phyloP scores from a whole-genome alignment of 2,113 vertebrate species.

The Spea multiplicata region DNA sequence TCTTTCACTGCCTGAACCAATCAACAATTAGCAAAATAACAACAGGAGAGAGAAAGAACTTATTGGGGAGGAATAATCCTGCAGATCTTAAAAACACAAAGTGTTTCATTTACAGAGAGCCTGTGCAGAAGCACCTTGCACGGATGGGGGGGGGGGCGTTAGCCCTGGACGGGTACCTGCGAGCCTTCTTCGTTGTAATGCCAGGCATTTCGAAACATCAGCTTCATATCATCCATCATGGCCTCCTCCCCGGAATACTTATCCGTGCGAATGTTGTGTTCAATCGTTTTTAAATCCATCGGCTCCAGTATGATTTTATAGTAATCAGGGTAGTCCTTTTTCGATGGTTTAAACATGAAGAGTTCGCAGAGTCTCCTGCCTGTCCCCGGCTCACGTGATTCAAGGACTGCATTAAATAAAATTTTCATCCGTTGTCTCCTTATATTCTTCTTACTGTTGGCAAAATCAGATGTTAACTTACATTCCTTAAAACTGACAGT shows the following conservation, averaged over 20 bases:
- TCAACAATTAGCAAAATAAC: too few species aligned
- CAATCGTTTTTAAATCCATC: constrained; percentile 94
- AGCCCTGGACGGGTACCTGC: constrained; percentile 68
- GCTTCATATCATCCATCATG: constrained; percentile 93
- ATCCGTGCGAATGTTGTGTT: constrained; percentile 93
- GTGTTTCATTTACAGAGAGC: too few species aligned
- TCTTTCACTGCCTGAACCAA: too few species aligned
- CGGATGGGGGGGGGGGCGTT: too few species aligned
- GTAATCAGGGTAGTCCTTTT: constrained; percentile 98
- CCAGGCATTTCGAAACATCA: constrained; percentile 96
- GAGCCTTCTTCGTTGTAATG: constrained; percentile 98
- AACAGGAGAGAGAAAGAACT: too few species aligned
- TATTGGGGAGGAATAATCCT: too few species aligned
- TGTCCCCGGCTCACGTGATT: constrained; percentile 82
- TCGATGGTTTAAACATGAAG: constrained; percentile 97
- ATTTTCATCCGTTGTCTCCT: constrained; percentile 93
- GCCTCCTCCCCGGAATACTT: constrained; percentile 86
- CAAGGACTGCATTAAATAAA: constrained; percentile 83
- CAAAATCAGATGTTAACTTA: neutral
- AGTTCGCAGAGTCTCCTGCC: constrained; percentile 90
- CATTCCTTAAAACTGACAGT: neutral
- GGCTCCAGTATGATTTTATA: constrained; percentile 98
- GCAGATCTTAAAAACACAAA: too few species aligned
- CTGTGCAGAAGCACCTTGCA: too few species aligned
- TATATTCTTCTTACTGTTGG: constrained; percentile 90